phyloP scores from a whole-genome alignment of 2,113 vertebrate species.

The Chunga burmeisteri region DNA sequence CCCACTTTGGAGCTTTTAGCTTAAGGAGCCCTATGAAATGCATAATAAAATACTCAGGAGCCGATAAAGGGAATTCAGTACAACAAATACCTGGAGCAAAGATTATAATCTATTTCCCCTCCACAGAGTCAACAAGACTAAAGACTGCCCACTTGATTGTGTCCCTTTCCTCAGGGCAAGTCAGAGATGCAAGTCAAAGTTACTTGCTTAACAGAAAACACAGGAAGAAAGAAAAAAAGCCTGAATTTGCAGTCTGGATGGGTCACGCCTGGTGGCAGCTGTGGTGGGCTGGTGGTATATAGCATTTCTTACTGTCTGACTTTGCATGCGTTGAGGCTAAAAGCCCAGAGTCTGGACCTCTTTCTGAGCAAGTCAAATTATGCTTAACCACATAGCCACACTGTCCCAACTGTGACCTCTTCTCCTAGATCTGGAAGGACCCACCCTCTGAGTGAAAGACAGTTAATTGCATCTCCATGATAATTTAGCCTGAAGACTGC shows the following conservation, averaged over 20 bases:
- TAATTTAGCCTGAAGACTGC: slow-evolving; percentile 12
- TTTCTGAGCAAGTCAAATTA: neutral
- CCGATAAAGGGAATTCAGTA: neutral
- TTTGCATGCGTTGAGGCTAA: neutral
- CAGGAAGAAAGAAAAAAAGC: neutral
- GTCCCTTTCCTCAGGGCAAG: slow-evolving; percentile 6
- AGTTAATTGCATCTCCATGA: slow-evolving; percentile 49
- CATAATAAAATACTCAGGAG: neutral
- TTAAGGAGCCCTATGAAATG: neutral
- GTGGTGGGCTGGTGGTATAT: neutral
- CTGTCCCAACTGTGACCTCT: slow-evolving; percentile 26
- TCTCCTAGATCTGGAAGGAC: slow-evolving; percentile 38
- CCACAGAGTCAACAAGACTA: slow-evolving; percentile 2
- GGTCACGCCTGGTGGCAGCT: neutral
- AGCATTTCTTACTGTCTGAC: neutral
- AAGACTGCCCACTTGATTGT: slow-evolving; percentile 23
- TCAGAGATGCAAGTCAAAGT: slow-evolving; percentile 6
- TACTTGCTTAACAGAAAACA: slow-evolving; percentile 29
- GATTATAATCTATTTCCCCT: slow-evolving; percentile 19
- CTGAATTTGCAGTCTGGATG: neutral
- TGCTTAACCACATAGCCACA: neutral
- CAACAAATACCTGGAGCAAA: slow-evolving; percentile 50
- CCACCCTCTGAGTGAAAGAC: slow-evolving; percentile 38
- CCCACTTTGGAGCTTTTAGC: neutral
- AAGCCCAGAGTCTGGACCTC: neutral